Evolutionary conservation across 2,888 invertebrate species (phyloP).

Genomic region (Machimus atricapillus): DNA sequence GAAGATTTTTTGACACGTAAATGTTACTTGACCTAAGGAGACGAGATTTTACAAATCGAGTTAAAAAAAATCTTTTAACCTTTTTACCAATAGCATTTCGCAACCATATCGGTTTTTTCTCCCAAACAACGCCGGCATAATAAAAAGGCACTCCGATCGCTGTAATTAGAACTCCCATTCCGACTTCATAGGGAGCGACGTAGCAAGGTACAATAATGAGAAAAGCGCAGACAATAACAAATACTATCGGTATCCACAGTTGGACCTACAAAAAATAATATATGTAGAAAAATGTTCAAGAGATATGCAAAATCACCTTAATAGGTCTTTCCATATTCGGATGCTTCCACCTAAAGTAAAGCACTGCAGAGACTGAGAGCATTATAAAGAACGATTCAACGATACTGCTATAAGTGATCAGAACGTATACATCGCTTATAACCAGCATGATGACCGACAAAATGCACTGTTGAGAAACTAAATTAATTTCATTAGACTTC

Average conservation of each 20-base stretch:
- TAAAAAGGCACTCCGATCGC: conserved; percentile 85
- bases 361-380: conserved; percentile 81
- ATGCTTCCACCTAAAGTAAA: conserved; percentile 81
- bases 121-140: conserved; percentile 73
- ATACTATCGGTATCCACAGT: conserved; percentile 76
- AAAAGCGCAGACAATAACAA: conserved; percentile 79
- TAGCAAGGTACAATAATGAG: conserved; percentile 80
- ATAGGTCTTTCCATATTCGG: conserved; percentile 85
- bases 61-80: background rate
- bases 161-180: conserved; percentile 80
- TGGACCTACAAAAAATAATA: conserved; percentile 66
- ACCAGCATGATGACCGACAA: conserved; percentile 85
- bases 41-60: background rate
- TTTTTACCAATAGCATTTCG: conserved; percentile 68
- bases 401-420: conserved; percentile 91
- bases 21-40: conserved; percentile 54
- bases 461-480: conserved; percentile 69
- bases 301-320: conserved; percentile 66
- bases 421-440: conserved; percentile 81
- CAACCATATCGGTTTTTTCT: conserved; percentile 70
- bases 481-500: background rate
- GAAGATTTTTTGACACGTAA: conserved; percentile 66
- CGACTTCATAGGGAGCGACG: conserved; percentile 80
- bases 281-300: background rate
- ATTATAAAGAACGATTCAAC: conserved; percentile 93